Evolutionary conservation across 2,113 vertebrate genomes (phyloP), one percentile per base, ranked within the genome.

Genomic region (Eulemur rufifrons): DNA sequence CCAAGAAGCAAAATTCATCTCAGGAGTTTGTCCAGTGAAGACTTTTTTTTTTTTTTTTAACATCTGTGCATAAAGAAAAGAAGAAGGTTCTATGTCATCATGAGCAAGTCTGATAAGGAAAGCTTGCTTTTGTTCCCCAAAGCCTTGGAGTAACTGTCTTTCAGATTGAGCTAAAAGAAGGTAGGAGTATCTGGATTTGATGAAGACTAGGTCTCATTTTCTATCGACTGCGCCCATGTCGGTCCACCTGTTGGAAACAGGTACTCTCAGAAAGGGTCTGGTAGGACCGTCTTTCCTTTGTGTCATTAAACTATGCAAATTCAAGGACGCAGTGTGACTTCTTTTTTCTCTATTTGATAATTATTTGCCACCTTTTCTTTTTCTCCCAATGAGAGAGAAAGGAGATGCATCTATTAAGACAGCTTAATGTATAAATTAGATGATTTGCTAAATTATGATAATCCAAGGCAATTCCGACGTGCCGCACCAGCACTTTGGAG

Each of bases 361-460:
- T 97, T 97, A 98, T 97, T 97, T 94, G 92, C 85, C 87, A 96
- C 69, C 39, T 97, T 95, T 95, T 95, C 94, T 91, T 83, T 97
- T 95, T 68, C 95, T 92, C 93, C 91, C 76, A 91, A 96, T 97
- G 98, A 97, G 96, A 98, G 97, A 95, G 89, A 94, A 96, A 97
- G 45, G 96, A 81, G 94, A 86, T 96, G 23, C 27, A 86, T 92
- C 97, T 97, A 95, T 95, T 98, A 96, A 98, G 95, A 32, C 96
- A 97, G 39, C 90, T 97, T 98, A 97, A 98, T 98, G 96, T 95
- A 97, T 94, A 98, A 98, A 98, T 98, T 94, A 97, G 97, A 97
- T 91, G 95, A 94, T 98, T 97, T 98, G 94, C 97, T 97, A 88
- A 98, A 98, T 97, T 93, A 97, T 96, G 97, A 87, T 97, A 97